A percentile compares a stretch with the other conserved stretches of the same genome.
phyloP scores from a whole-genome alignment of 2,888 invertebrate genomes.

The Torymus tubicola region DNA sequence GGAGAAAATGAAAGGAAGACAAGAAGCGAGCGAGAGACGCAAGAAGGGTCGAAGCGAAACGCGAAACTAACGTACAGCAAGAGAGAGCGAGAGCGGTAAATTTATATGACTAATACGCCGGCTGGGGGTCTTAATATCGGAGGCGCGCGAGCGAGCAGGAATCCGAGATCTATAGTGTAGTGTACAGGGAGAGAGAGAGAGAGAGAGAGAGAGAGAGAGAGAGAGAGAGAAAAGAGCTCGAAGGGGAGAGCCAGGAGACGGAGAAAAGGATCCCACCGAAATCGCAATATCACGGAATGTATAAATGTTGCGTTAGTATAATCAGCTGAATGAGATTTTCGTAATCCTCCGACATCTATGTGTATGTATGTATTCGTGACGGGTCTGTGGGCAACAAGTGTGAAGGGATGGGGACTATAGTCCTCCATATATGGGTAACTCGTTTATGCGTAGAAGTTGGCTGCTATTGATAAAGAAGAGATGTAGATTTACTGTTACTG shows the following conservation, averaged over 20 bases:
- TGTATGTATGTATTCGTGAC: not conserved
- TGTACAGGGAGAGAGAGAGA: not conserved
- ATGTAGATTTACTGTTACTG: no score
- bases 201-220: not conserved
- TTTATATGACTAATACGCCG: slow-evolving; percentile 73
- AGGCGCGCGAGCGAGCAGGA: slow-evolving; percentile 35
- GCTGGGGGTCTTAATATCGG: slow-evolving; percentile 71
- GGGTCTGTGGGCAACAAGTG: slow-evolving; percentile 53
- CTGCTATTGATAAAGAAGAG: no score
- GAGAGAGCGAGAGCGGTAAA: slow-evolving; percentile 62
- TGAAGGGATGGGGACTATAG: slow-evolving; percentile 8
- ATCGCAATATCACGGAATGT: slow-evolving; percentile 59
- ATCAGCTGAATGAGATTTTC: slow-evolving; percentile 50
- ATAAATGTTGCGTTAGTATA: slow-evolving; percentile 49
- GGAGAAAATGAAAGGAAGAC: slow-evolving; percentile 13
- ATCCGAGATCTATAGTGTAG: slow-evolving; percentile 29
- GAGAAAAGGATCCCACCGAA: slow-evolving; percentile 56
- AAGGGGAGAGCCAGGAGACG: slow-evolving; percentile 31
- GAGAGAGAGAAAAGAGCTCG: slow-evolving; percentile 29
- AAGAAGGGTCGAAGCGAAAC: slow-evolving; percentile 30
- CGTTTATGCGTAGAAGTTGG: no score
- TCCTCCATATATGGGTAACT: no score
- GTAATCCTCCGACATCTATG: slow-evolving; percentile 32
- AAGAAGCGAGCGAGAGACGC: slow-evolving; percentile 1
- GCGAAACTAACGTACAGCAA: slow-evolving; percentile 51